Base-by-base conservation (phyloP, 2,113 vertebrate species). In the Oreochromis niloticus region DNA sequence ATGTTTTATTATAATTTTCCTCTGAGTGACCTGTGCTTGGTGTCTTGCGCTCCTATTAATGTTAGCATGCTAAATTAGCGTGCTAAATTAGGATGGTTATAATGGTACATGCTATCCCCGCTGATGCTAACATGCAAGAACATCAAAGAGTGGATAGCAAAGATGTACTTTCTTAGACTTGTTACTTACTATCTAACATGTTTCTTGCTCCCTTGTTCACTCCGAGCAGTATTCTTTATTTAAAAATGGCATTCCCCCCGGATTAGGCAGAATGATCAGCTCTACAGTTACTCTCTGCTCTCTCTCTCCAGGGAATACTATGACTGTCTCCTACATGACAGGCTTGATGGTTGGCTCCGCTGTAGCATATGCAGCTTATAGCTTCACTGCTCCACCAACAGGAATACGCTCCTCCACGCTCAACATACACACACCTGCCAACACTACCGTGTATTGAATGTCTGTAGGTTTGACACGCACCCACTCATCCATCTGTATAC, bases 261-360 rank as follows among this genome's bases (percentile, higher is more conserved):
- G 54, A 75, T 34, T 7, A 81, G 75, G 13, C 17, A 4, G 27
- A 39, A 30, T n/a, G 12, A n/a, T 41, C 39, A 68, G 24, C 50
- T 56, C 34, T 7, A n/a, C 34, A 46, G 34, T 81, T 56, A 83
- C 11, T 39, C 41, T 50, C 52, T 63, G 6, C 16, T 81, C 30
- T 50, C 27, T 78, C 46, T 1, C 71, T 1, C 94, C 92, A 99
- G 99, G 99, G 63, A 99, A 99, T 96, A 99, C 98, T 81, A 99
- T 99, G 99, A 99, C 98, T 0, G 99, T 99, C 90, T 99, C 99
- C 91, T 99, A 99, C 85, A 99, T 99, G 99, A 96, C 97, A 0
- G 99, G 99, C 36, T 50, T 99, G 93, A 99, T 98, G 27, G 90
- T 99, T 93, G 99, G 99, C 91, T 99, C 99, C 0, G 97, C 97